These are phyloP conservation scores for Pseudobourletiella spinata DNA, from an alignment of 1,140 invertebrate genomes.

Conservation along the genomic window DNA sequence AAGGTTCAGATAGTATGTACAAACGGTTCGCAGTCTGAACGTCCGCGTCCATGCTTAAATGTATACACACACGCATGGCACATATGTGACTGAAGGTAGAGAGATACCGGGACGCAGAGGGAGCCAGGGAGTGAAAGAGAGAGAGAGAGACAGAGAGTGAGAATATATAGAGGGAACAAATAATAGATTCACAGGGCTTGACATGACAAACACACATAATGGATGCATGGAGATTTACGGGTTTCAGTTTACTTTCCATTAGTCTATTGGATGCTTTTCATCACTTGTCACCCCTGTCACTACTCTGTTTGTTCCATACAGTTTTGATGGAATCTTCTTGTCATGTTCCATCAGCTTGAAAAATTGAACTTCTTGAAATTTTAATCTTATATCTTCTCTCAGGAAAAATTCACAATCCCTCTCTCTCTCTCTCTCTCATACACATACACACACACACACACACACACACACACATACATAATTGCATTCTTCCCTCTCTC, in stretches of 20 bases:
- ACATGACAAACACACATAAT: neutral
- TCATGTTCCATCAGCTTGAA: constrained; percentile 9
- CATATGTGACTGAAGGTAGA: neutral
- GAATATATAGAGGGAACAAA: no score
- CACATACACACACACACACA: neutral
- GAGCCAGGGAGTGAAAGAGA: no score
- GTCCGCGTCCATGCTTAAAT: no score
- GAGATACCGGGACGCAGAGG: no score
- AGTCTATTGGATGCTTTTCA: constrained; percentile 11
- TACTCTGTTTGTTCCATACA: constrained; percentile 4
- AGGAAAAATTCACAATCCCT: no score
- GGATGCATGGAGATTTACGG: neutral
- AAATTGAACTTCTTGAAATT: constrained; percentile 7
- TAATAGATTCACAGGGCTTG: no score
- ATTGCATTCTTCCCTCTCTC: no score
- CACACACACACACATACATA: no score
- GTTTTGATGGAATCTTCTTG: neutral
- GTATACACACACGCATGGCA: neutral
- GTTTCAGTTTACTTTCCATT: constrained; percentile 10
- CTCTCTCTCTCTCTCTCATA: neutral
- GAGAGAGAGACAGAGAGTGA: no score
- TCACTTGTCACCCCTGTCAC: constrained; percentile 10
- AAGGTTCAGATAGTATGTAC: no score
- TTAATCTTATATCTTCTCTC: constrained; percentile 1
- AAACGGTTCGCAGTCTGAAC: no score